phyloP scores from a whole-genome alignment of 2,797 vertebrate species.

The Chloroceryle amazona region DNA sequence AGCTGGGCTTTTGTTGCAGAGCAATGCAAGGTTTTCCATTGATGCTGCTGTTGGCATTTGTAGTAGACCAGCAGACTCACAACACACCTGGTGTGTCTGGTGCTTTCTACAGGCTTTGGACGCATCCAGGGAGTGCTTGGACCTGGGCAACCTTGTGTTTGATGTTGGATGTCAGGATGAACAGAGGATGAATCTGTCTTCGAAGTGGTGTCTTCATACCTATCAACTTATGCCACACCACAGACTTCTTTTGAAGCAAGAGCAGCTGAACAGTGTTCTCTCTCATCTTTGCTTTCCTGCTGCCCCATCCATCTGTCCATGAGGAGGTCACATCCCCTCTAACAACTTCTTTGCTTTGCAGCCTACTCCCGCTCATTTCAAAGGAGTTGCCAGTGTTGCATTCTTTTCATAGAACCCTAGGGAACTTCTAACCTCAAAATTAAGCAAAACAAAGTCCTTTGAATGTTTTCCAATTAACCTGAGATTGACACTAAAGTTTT shows the following conservation, averaged over 20 bases:
- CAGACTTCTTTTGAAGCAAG: background rate
- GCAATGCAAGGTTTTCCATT: background rate
- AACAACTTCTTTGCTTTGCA: background rate
- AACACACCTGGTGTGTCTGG: background rate
- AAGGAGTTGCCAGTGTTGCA: background rate
- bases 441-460: constrained; percentile 52
- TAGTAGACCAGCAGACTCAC: background rate
- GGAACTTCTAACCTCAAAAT: constrained; percentile 60
- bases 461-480: constrained; percentile 63
- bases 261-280: background rate
- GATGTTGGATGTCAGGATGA: background rate
- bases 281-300: background rate
- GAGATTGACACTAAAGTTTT: constrained; percentile 12
- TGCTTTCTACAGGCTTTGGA: background rate
- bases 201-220: rapidly evolving
- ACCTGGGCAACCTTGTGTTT: background rate
- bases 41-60: background rate
- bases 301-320: background rate
- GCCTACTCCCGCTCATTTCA: constrained; percentile 13
- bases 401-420: constrained; percentile 29
- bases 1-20: background rate
- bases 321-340: background rate
- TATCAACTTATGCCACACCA: background rate
- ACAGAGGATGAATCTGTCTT: background rate
- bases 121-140: rapidly evolving